Evolutionary conservation across 2,888 invertebrate genomes (phyloP).

Genomic region (Drosophila conformis): DNA sequence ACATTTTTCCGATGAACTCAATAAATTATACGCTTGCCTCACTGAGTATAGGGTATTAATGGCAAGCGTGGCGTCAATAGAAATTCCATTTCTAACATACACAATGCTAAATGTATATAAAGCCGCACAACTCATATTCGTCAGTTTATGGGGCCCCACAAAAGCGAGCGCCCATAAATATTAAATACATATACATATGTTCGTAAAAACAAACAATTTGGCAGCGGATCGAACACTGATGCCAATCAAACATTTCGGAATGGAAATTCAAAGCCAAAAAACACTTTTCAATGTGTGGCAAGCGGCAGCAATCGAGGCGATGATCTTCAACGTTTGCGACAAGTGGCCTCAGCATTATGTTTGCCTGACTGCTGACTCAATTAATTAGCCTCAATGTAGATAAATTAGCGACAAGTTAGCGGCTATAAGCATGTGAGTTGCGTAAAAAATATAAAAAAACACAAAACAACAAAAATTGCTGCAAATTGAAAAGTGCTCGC

Average conservation of each 20-base stretch:
- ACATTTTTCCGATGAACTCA: not conserved
- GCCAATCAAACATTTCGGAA: slow-evolving; percentile 50
- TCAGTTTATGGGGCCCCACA: slow-evolving; percentile 49
- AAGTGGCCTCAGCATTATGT: slow-evolving; percentile 43
- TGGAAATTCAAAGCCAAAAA: slow-evolving; percentile 49
- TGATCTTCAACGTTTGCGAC: slow-evolving; percentile 48
- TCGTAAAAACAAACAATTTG: slow-evolving; percentile 36
- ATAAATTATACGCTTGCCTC: not conserved
- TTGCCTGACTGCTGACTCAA: slow-evolving; percentile 44
- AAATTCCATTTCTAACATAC: slow-evolving; percentile 47
- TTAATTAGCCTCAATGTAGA: slow-evolving; percentile 75
- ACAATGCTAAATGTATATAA: slow-evolving; percentile 13
- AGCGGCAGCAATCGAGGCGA: slow-evolving; percentile 35
- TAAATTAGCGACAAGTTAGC: slow-evolving; percentile 68
- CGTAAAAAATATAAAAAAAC: slow-evolving; percentile 26
- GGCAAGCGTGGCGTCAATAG: slow-evolving; percentile 43
- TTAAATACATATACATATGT: slow-evolving; percentile 13
- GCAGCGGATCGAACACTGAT: slow-evolving; percentile 39
- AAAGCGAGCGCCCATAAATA: slow-evolving; percentile 50
- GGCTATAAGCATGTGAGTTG: slow-evolving; percentile 33
- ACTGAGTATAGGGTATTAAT: slow-evolving; percentile 10
- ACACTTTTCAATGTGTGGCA: slow-evolving; percentile 18
- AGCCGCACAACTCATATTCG: slow-evolving; percentile 27
- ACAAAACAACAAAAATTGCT: slow-evolving; percentile 6
- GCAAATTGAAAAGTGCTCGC: slow-evolving; percentile 70